Conservation (phyloP, 2,888 invertebrate species). For the Meiosimyza platycephala region DNA sequence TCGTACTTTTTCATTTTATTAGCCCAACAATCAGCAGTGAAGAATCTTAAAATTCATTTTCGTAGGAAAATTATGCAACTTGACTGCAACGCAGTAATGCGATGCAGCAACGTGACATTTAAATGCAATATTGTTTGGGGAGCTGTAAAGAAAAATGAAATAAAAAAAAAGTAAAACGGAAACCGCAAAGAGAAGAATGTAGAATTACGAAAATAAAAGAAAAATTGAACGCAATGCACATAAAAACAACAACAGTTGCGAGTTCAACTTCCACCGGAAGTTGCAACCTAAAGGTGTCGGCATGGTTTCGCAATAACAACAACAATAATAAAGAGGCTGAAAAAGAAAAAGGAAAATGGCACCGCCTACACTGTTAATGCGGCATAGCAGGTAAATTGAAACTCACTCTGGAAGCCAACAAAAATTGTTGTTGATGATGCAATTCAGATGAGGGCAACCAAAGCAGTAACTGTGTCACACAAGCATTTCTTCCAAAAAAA, state of each 20-base stretch:
- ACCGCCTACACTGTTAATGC: slow-evolving; percentile 16
- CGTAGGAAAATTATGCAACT: not conserved
- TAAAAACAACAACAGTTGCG: not conserved
- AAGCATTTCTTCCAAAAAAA: not conserved
- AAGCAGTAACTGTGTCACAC: slow-evolving; percentile 11
- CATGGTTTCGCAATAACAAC: slow-evolving; percentile 3
- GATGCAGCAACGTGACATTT: slow-evolving; percentile 25
- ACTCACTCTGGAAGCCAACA: too few relatives aligned
- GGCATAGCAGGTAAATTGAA: slow-evolving; percentile 11
- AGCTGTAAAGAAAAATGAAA: not conserved
- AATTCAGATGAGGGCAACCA: not conserved
- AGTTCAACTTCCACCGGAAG: slow-evolving; percentile 25
- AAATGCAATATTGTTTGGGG: slow-evolving; percentile 13
- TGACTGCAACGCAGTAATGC: slow-evolving; percentile 5
- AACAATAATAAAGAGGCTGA: not conserved
- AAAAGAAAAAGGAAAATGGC: too few relatives aligned
- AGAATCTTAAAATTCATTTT: not conserved
- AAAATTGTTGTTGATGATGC: not conserved
- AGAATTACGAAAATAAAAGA: not conserved
- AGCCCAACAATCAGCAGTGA: slow-evolving; percentile 9
- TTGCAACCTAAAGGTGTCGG: slow-evolving; percentile 18
- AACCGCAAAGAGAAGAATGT: not conserved
- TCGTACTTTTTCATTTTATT: slow-evolving; percentile 23
- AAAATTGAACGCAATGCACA: not conserved
- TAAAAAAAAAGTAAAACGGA: not conserved